Base-by-base conservation (phyloP, 2,797 vertebrate genomes). In the Pseudochaenichthys georgianus region DNA sequence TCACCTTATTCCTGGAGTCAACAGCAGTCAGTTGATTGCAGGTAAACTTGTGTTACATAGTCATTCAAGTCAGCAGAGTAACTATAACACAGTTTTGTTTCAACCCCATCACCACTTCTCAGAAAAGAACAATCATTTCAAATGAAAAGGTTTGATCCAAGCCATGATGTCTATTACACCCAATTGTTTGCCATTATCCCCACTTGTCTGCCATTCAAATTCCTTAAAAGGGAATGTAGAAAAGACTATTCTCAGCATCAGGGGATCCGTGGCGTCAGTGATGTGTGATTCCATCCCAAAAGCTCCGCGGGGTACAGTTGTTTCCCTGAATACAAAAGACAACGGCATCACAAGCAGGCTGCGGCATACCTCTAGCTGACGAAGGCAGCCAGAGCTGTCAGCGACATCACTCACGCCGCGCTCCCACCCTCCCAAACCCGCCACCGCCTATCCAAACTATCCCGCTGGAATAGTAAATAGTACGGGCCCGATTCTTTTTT, bases 261-360 rank as follows among this genome's bases (percentile, higher is more conserved):
- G 85, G 83, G 85, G 89, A 89, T 89, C 77, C 65, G 62, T 75
- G 80, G 83, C 83, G 58, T 86, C 86, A 87, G 88, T 87, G 80
- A 88, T 87, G 89, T 92, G 89, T 90, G 85, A 89, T 92, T 92
- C 86, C 73, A 9, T 85, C 78, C 80, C 53, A 66, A 91, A 93
- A 90, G 89, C 91, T 91, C 90, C 66, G 80, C 88, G 72, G 90
- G 88, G 85, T 89, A 84, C 83, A 83, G 89, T 87, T 91, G 83
- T 92, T 93, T 94, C 91, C 87, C 88, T 81, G 91, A 94, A 95
- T 93, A 94, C 92, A 94, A 93, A 94, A 93, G 89, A 88, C 89
- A 83, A 82, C 82, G 62, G 88, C 89, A 93, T 94, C 92, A 92
- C 88, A 93, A 83, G 88, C 83, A 82, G 87, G 89, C 83, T 87